Percentiles rank a stretch among this genome's conserved stretches.
These are phyloP conservation scores for Caenorhabditis wallacei DNA, from an alignment of 2,888 invertebrate genomes.

Conservation along the genomic window DNA sequence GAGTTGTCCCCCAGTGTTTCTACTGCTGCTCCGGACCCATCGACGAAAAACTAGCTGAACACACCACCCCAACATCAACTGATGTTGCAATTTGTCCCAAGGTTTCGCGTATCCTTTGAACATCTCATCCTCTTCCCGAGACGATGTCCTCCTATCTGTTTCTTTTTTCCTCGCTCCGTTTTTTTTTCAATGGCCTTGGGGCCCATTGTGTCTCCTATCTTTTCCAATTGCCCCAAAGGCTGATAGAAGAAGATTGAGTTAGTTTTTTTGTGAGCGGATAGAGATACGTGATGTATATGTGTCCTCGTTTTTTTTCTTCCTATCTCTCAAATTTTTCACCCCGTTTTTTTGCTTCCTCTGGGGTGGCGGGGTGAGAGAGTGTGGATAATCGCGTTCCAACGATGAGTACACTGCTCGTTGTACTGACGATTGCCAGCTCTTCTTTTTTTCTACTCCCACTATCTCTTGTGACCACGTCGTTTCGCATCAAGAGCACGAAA, in stretches of 20 bases:
- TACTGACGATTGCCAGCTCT: conserved; percentile 57
- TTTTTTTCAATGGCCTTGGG: conserved; percentile 44
- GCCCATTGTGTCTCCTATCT: conserved; percentile 51
- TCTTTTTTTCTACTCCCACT: conserved; percentile 40
- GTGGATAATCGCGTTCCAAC: conserved; percentile 64
- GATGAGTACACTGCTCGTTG: conserved; percentile 65
- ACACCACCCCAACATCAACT: conserved; percentile 24
- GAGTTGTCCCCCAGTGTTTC: not conserved
- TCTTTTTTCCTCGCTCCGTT: conserved; percentile 10
- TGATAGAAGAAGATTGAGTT: conserved; percentile 60
- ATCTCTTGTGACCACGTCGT: conserved; percentile 63
- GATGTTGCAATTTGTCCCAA: conserved; percentile 42
- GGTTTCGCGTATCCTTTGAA: conserved; percentile 46
- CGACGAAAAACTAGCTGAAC: conserved; percentile 50
- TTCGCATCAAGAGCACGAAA: conserved; percentile 61
- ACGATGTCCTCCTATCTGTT: conserved; percentile 33
- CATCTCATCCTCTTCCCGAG: conserved; percentile 37
- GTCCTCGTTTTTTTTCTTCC: conserved; percentile 48
- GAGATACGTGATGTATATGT: conserved; percentile 59
- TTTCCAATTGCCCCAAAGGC: conserved; percentile 42
- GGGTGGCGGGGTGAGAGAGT: conserved; percentile 57
- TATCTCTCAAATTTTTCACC: conserved; percentile 57
- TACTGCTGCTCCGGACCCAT: conserved; percentile 5
- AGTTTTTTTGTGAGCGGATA: conserved; percentile 51
- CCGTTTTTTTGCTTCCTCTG: conserved; percentile 47